Evolutionary conservation across 1,140 invertebrate genomes (phyloP), one percentile per base, ranked within the genome.

Genomic region (Drosophila prosaltans): DNA sequence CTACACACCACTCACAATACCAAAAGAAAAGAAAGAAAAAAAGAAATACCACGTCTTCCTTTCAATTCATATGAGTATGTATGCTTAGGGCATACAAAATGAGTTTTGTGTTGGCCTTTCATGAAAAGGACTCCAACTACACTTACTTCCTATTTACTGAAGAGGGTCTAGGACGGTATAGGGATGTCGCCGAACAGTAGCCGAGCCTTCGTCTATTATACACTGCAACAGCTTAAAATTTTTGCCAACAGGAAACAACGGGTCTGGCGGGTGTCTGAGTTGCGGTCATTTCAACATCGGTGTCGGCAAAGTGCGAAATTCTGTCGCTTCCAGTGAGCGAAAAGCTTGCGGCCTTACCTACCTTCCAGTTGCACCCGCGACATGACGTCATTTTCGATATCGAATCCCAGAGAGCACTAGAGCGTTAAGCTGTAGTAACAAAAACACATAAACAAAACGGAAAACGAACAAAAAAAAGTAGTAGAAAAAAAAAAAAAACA

Each of bases 341-440:
- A 85, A 84, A 57, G 2, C 26, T 70, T 58, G 68, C 78, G 82
- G 82, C 67, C 80, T 43, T 43, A n/a, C 11, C 6, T 88, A n/a
- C 11, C 6, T 88, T 88, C 84, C 80, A 78, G 57, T 69, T 88
- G 84, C 84, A 88, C 28, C 48, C 24, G 57, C 24, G 16, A 54
- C 67, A 90, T 89, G 84, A 89, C 84, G 84, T 89, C 84, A 89
- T 70, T 76, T 89, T 89, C 84, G 84, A 89, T n/a, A 48, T 84
- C 69, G 74, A 89, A 89, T 73, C 59, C 55, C 43, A 65, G 11
- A 24, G 30, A 45, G 21, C 63, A 24, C 7, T 45, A 26, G 40
- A 60, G 61, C 57, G 43, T 59, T 45, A 36, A 58, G 39, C 65
- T 16, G 16, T 16, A 41, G 21, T 66, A 58, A 77, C 45, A 48